A percentile compares a stretch with the other conserved stretches of the same genome.
Conservation (phyloP, 2,888 invertebrate species). For the Rotaria socialis region DNA sequence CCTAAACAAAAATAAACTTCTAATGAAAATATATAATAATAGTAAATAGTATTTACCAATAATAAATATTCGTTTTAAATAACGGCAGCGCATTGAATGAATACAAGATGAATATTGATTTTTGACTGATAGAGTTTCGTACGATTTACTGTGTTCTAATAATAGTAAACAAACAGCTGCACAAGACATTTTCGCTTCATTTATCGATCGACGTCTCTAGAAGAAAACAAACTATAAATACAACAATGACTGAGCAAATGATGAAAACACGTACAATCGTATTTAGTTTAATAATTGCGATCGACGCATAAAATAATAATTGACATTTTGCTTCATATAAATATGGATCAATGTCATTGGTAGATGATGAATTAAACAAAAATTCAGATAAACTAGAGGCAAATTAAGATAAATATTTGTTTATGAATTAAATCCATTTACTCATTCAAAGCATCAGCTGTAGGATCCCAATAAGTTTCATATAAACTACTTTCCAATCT, state of each 20-base stretch:
- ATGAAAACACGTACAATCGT: neutral
- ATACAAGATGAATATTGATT: constrained; percentile 8
- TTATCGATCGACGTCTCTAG: constrained; percentile 16
- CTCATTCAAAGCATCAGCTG: constrained; percentile 11
- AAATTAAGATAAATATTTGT: neutral
- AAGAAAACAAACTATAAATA: neutral
- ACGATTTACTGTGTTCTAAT: neutral
- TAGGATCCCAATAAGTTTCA: constrained; percentile 24
- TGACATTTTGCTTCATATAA: constrained; percentile 28
- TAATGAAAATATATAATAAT: neutral
- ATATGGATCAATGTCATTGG: neutral
- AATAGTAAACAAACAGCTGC: neutral
- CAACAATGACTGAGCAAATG: neutral
- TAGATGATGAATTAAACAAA: neutral
- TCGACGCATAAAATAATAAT: constrained; percentile 5
- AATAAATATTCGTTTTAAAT: neutral
- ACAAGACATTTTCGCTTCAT: neutral
- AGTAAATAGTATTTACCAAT: neutral
- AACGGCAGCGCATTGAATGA: neutral
- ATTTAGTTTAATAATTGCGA: neutral
- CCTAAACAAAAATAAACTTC: neutral
- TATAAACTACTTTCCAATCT: constrained; percentile 18
- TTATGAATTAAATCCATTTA: neutral
- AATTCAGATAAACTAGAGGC: neutral
- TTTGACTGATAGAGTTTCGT: neutral